phyloP scores from a whole-genome alignment of 1,140 invertebrate species.

The Lordiphosa clarofinis region DNA sequence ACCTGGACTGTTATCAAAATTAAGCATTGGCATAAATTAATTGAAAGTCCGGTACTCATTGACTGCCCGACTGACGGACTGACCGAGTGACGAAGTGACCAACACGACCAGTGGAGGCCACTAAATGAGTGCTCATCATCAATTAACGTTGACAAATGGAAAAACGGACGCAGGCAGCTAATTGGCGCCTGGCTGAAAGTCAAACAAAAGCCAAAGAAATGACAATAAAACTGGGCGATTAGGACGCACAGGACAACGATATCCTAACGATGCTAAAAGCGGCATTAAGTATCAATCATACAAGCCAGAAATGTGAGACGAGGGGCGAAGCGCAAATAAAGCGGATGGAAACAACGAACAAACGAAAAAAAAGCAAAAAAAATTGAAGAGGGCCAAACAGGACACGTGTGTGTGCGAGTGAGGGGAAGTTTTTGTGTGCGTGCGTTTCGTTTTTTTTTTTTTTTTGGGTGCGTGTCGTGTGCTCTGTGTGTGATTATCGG shows the following conservation, averaged over 20 bases:
- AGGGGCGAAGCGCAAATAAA: conserved; percentile 46
- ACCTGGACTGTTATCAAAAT: conserved; percentile 1
- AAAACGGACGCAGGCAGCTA: conserved; percentile 12
- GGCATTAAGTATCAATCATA: conserved; percentile 76
- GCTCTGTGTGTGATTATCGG: conserved; percentile 57
- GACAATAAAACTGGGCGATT: conserved; percentile 17
- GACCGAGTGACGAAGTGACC: conserved; percentile 4
- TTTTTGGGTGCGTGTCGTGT: conserved; percentile 20
- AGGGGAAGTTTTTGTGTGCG: conserved; percentile 13
- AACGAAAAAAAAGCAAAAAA: conserved; percentile 19
- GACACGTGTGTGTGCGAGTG: conserved; percentile 38
- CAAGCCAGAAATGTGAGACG: conserved; percentile 43
- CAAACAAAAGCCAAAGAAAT: conserved; percentile 19
- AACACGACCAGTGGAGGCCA: background rate
- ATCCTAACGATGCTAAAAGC: conserved; percentile 71
- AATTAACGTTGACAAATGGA: conserved; percentile 21
- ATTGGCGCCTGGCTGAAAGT: conserved; percentile 15
- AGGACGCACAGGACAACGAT: conserved; percentile 39
- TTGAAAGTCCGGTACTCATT: conserved; percentile 1
- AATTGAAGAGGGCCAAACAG: conserved; percentile 18
- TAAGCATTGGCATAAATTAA: conserved; percentile 14
- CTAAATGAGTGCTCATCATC: conserved; percentile 18
- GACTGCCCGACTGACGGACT: background rate
- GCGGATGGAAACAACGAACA: conserved; percentile 9
- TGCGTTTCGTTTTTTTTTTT: conserved; percentile 1